Conservation (phyloP, 2,888 invertebrate genomes). For the Amphipyra tragopoginis region DNA sequence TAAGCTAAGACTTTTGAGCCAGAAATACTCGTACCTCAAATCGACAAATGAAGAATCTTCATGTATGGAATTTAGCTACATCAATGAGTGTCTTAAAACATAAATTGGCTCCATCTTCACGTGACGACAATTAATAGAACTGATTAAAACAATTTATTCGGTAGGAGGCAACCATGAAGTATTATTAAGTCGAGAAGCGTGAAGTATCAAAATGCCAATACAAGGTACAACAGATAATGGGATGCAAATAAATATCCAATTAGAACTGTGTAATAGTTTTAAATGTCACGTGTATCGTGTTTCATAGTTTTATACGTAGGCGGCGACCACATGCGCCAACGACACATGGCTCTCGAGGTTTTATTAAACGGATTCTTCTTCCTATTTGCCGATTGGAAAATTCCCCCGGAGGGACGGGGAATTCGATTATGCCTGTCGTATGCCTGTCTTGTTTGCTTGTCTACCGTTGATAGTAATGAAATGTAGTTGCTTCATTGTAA, state of each 20-base stretch:
- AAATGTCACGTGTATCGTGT: slow-evolving; percentile 56
- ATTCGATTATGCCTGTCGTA: slow-evolving; percentile 77
- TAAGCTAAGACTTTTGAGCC: too few species aligned
- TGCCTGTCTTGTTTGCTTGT: slow-evolving; percentile 70
- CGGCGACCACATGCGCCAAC: slow-evolving; percentile 48
- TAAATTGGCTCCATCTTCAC: too few species aligned
- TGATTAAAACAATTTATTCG: not conserved
- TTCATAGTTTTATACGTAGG: slow-evolving; percentile 45
- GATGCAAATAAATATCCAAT: slow-evolving; percentile 37
- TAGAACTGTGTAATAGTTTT: slow-evolving; percentile 33
- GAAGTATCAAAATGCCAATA: slow-evolving; percentile 20
- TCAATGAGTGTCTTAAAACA: too few species aligned
- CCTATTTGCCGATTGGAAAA: slow-evolving; percentile 77
- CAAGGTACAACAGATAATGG: slow-evolving; percentile 33
- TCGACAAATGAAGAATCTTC: too few species aligned
- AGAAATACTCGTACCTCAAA: too few species aligned
- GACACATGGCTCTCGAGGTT: slow-evolving; percentile 61
- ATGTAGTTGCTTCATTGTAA: slow-evolving; percentile 36
- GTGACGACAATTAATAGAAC: not conserved
- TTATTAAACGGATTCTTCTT: slow-evolving; percentile 75
- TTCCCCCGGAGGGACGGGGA: slow-evolving; percentile 68
- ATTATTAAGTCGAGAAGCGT: not conserved
- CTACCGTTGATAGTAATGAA: slow-evolving; percentile 60
- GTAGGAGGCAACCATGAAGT: too few species aligned
- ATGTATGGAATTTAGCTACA: too few species aligned